These are phyloP conservation scores for Paracanthobrama guichenoti DNA, from an alignment of 2,113 vertebrate genomes.

Conservation along the genomic window DNA sequence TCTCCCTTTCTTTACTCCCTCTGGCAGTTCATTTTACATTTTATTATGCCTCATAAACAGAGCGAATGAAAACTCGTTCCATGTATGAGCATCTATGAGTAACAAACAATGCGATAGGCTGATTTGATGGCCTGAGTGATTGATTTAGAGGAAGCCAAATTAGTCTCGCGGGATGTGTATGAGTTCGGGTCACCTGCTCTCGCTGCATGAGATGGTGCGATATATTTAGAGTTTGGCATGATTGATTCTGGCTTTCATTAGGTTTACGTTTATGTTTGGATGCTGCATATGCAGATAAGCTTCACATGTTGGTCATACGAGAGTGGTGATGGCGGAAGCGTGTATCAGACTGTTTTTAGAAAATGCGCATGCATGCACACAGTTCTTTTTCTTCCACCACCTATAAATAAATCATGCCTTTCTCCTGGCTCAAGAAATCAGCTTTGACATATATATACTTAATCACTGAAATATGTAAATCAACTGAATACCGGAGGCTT, in stretches of 20 bases:
- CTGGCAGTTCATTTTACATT: conserved; percentile 43
- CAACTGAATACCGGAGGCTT: background rate
- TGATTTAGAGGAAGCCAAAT: conserved; percentile 38
- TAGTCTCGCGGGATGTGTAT: conserved; percentile 28
- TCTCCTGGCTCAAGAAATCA: conserved; percentile 17
- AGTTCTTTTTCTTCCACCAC: background rate
- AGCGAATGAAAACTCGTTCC: conserved; percentile 29
- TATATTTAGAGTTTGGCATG: conserved; percentile 18
- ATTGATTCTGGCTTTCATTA: conserved; percentile 4
- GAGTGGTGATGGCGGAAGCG: background rate
- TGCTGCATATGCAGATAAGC: background rate
- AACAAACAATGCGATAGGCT: conserved; percentile 39
- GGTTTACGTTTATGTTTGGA: background rate
- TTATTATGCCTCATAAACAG: conserved; percentile 43
- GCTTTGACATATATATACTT: conserved; percentile 14
- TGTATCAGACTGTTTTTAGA: background rate
- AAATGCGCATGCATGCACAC: background rate
- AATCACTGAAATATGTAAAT: conserved; percentile 32
- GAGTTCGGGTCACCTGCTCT: conserved; percentile 21
- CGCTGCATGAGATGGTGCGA: background rate
- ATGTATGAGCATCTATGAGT: conserved; percentile 17
- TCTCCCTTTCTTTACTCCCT: conserved; percentile 19
- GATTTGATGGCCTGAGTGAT: conserved; percentile 32
- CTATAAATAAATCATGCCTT: conserved; percentile 15
- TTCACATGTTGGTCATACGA: background rate